Evolutionary conservation across 2,113 vertebrate species (phyloP).

Genomic region (mouse (Mus musculus)): GRCm39 chr1:77464001-77464500

Average conservation of each 20-base stretch:
- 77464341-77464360: not conserved
- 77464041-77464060: not conserved
- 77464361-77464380: not conserved
- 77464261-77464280: not conserved
- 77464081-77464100: not conserved
- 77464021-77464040: not conserved
- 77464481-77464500: not conserved
- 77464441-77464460: not conserved
- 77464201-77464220: not conserved
- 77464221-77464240: not conserved
- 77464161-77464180: not conserved
- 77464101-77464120: not conserved
- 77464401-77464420: not conserved
- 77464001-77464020: not conserved
- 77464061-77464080: not conserved
- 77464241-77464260: not conserved
- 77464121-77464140: not conserved
- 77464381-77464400: not conserved
- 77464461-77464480: not conserved
- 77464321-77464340: not conserved
- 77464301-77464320: not conserved
- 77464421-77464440: slow-evolving; percentile 8
- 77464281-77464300: no score
- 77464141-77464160: not conserved
- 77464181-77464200: not conserved